Percentiles rank a stretch among this genome's conserved stretches.
These are phyloP conservation scores for Drosophila monieri DNA, from an alignment of 2,888 invertebrate species.

Conservation along the genomic window DNA sequence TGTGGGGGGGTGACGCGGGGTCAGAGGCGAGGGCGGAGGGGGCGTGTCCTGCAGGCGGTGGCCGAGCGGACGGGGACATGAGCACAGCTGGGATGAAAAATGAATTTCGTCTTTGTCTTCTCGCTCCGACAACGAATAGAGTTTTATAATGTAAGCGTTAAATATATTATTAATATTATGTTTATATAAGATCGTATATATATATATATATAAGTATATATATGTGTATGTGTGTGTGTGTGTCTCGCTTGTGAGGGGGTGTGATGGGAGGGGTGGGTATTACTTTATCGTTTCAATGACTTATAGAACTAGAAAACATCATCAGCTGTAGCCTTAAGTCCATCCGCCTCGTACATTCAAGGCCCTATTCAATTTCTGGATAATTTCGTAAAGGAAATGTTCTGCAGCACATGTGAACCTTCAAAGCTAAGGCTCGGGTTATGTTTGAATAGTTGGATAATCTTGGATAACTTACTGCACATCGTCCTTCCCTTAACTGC, in stretches of 20 bases:
- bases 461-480: background rate
- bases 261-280: conserved; percentile 20
- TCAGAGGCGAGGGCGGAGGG: background rate
- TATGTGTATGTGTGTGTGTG: conserved; percentile 21
- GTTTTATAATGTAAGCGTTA: conserved; percentile 36
- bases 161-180: conserved; percentile 39
- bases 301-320: conserved; percentile 77
- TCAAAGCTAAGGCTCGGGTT: background rate
- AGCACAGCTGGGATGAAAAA: conserved; percentile 25
- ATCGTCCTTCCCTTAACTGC: background rate
- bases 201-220: conserved; percentile 27
- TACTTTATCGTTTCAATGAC: conserved; percentile 53
- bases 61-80: background rate
- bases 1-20: background rate
- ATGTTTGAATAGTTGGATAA: background rate
- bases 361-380: conserved; percentile 1
- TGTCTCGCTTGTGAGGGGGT: conserved; percentile 1
- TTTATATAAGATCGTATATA: conserved; percentile 22
- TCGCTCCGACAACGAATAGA: conserved; percentile 17
- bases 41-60: background rate
- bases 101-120: conserved; percentile 13
- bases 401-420: background rate
- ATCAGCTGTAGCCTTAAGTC: conserved; percentile 34
- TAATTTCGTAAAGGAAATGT: conserved; percentile 40
- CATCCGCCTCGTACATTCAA: background rate